Evolutionary conservation across 2,888 invertebrate genomes (phyloP), one percentile per base, ranked within the genome.

Genomic region (Agonopterix alstromeriana): DNA sequence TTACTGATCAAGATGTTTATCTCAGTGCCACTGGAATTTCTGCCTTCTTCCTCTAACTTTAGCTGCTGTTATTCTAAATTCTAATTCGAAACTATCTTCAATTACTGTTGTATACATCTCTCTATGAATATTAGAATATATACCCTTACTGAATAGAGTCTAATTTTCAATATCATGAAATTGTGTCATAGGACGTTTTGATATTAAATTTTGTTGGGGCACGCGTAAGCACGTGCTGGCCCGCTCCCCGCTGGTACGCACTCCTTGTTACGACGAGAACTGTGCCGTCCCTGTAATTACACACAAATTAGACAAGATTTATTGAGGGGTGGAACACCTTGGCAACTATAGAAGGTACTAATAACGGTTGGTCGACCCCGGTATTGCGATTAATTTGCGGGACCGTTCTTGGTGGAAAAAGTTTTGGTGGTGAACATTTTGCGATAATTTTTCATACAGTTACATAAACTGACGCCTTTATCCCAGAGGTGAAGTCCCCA

Each of bases 281-380:
- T 82, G 79, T 77, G 73, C 84, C 77, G 78, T 79, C 78, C 51
- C 85, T 84, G 85, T 88, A 88, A 88, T 88, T 87, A 88, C 88
- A 87, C 86, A 88, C 86, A 88, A 88, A 88, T 88, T 88, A 88
- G 86, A 85, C 83, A 87, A 88, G 87, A 88, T 88, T 88, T 88
- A 88, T 87, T 70, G 87, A 80, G 84, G 88, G 88, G 87, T 82
- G 82, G 78, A 81, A 85, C 87, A 88, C 87, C 87, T 88, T 87
- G 77, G 86, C 81, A 88, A 88, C 88, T 85, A 82, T 79, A 75
- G 76, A 74, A 77, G 81, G 82, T 82, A 86, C 83, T 83, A 85
- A 84, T 86, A 86, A 86, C 80, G 85, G 80, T 77, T 77, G 82
- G 83, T 79, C 82, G 81, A 73, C 73, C 70, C 70, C 76, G 76